Evolutionary conservation across 2,797 vertebrate species (phyloP).

Genomic region (Phylloscopus collybita): DNA sequence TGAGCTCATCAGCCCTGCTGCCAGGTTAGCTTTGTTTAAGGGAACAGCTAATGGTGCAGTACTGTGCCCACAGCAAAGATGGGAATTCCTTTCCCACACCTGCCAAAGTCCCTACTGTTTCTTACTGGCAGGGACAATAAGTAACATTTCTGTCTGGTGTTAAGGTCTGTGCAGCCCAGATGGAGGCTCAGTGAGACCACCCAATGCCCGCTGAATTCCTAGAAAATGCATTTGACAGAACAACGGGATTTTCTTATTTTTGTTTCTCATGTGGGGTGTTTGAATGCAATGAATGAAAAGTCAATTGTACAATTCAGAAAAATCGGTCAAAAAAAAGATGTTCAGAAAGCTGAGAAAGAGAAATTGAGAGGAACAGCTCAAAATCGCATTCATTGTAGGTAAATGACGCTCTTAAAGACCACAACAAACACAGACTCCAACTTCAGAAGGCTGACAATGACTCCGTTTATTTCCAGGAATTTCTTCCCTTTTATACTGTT

Average conservation of each 20-base stretch:
- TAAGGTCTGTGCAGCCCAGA: not conserved
- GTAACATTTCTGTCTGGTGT: not conserved
- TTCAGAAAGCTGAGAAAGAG: not conserved
- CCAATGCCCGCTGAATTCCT: not conserved
- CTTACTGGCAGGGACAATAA: not conserved
- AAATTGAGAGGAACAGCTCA: not conserved
- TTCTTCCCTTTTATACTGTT: too few species aligned
- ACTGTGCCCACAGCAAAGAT: not conserved
- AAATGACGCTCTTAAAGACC: not conserved
- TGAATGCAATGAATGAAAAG: not conserved
- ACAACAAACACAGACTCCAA: too few species aligned
- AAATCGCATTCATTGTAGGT: not conserved
- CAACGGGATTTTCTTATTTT: not conserved
- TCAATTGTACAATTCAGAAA: not conserved
- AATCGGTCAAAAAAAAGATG: not conserved
- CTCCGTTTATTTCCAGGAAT: too few species aligned
- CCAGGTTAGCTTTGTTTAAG: not conserved
- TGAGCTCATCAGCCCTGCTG: not conserved
- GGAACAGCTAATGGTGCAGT: not conserved
- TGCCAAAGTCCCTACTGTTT: not conserved
- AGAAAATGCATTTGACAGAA: not conserved
- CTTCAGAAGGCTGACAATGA: too few species aligned
- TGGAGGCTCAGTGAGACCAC: not conserved
- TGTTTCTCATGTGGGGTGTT: not conserved
- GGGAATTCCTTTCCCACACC: not conserved